Base-by-base conservation (phyloP, 2,888 invertebrate species). In the Amiota minor region DNA sequence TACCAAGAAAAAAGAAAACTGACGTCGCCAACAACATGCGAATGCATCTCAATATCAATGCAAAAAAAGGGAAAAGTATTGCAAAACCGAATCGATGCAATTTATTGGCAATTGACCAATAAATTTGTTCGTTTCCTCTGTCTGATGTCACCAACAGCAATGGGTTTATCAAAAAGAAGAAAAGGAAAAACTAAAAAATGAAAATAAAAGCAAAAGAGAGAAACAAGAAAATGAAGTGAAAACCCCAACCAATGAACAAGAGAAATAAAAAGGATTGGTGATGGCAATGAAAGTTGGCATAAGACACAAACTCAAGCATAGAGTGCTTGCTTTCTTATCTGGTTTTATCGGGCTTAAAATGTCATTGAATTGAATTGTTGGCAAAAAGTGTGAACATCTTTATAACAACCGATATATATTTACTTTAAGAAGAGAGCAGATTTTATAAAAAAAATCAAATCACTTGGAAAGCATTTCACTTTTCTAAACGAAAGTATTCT, bases 1-100 rank as follows among this genome's bases (percentile, higher is more conserved):
- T 3, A 35, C 35, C 35, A 35, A 6, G 35, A 35, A 35, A 35
- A 8, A 35, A 35, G 6, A 2, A 2, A 35, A 35, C 35, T 35
- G 35, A 35, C 12, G 23, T 62, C 62, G 23, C 10, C 8, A 18
- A 16, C 59, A 11, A n/a, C 9, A 35, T 14, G 23, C 10, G 11
- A 62, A n/a, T 35, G 45, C n/a, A 62, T 12, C 10, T 12, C 11
- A 62, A 62, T 2, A 35, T 23, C 14, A 23, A 59, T 59, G 18
- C n/a, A n/a, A 18, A 59, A 8, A 59, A 59, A 59, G 18, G 8
- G 16, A 59, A 59, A 11, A 59, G n/a, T 12, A 62, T 35, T 62
- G 62, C 62, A n/a, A 62, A 62, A 35, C 9, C 76, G 72, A 85
- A 85, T 84, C 82, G 79, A 85, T 86, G 79, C 72, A 50, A 80